Evolutionary conservation across 2,888 invertebrate species (phyloP).

Genomic region (Synanthedon vespiformis): DNA sequence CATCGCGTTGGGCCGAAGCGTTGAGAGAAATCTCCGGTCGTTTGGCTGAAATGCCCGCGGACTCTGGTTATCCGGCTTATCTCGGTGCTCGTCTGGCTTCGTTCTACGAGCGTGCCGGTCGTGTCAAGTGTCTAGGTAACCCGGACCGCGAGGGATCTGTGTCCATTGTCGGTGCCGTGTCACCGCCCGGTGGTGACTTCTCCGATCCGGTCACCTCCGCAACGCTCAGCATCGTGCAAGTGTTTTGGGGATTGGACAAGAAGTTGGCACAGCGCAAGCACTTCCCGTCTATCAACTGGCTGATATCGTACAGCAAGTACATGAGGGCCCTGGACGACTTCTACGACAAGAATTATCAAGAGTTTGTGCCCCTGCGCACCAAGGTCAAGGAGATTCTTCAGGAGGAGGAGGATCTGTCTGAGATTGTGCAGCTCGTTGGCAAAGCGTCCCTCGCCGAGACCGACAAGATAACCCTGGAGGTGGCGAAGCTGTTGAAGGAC

Average conservation of each 20-base stretch:
- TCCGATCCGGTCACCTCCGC: conserved; percentile 99
- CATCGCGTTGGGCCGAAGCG: conserved; percentile 99
- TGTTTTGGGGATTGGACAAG: conserved; percentile 99
- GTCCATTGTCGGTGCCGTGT: conserved; percentile 99
- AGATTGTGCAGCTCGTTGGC: conserved; percentile 99
- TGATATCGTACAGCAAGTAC: conserved; percentile 97
- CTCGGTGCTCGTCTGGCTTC: conserved; percentile 97
- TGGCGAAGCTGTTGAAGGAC: conserved; percentile 97
- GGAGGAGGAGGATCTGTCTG: conserved; percentile 99
- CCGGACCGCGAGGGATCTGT: conserved; percentile 99
- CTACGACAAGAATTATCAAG: conserved; percentile 97
- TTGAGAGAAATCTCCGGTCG: conserved; percentile 99
- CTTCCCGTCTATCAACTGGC: conserved; percentile 99
- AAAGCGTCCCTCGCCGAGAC: conserved; percentile 98
- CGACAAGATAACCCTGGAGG: conserved; percentile 99
- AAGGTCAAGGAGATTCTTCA: conserved; percentile 95
- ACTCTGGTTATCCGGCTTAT: conserved; percentile 98
- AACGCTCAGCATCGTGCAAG: conserved; percentile 98
- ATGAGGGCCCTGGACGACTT: conserved; percentile 98
- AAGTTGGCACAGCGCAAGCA: conserved; percentile 99
- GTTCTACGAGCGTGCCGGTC: conserved; percentile 99
- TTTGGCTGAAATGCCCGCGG: conserved; percentile 99
- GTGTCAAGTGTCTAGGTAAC: conserved; percentile 96
- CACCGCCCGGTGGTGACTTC: conserved; percentile 99
- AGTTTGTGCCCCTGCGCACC: conserved; percentile 96